Base-by-base conservation (phyloP, 2,797 vertebrate species). In the Xerus rutilus region DNA sequence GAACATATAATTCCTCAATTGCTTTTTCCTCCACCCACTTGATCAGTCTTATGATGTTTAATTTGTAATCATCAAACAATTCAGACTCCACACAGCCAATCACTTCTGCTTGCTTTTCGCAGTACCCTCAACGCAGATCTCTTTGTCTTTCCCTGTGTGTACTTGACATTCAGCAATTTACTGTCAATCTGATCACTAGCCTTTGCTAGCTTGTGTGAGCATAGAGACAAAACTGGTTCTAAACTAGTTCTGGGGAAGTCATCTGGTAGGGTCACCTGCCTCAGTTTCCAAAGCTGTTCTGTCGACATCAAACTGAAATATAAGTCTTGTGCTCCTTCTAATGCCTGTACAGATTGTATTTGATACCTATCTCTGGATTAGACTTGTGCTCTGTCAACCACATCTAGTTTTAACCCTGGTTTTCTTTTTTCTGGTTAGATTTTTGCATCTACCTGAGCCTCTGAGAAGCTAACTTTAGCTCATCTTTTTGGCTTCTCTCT, bases 361-460 rank as follows among this genome's bases (percentile, higher is more conserved):
- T 83, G 64, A 65, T 1, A 23, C 25, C 49, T 35, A 13, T 3
- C 47, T 95, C 64, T 74, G 25, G 5, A 7, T 87, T 45, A 72
- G 57, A 30, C 2, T 18, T 30, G 0, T 28, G 30, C 23, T 23
- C 30, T 70, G 39, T 14, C 25, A 45, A 74, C 6, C 21, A 77
- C 3, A 54, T 3, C 23, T 4, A 57, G 12, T 89, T 45, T 93
- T 78, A 52, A 39, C 28, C 3, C 11, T 15, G 3, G 32, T 77
- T 88, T 65, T 57, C 17, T 35, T 94, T 94, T 90, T 79, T 32
- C 32, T 73, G 15, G 43, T 88, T 73, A 86, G 35, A 49, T 73
- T 86, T 92, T 74, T 93, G 28, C 39, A 20, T 69, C 32, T 73
- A 76, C 28, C 11, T 15, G 21, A n/a, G 43, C 21, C 21, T 92